phyloP scores from a whole-genome alignment of 2,888 invertebrate genomes.

The Conops quadrifasciatus region DNA sequence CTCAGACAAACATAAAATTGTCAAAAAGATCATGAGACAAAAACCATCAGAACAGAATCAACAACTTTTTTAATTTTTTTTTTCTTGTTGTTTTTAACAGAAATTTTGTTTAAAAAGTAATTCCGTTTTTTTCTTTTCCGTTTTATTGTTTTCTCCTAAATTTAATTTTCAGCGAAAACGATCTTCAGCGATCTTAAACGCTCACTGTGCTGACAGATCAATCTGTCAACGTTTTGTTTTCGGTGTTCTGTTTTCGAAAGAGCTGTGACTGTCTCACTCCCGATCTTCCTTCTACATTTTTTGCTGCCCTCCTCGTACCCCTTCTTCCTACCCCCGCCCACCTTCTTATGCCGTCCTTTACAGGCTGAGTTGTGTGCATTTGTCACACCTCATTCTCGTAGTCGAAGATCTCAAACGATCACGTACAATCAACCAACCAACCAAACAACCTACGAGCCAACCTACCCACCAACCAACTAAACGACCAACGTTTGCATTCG shows the following conservation, averaged over 20 bases:
- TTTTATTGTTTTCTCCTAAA: conserved; percentile 8
- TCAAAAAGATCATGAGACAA: too few relatives aligned
- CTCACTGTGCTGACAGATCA: conserved; percentile 32
- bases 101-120: conserved; percentile 6
- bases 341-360: background rate
- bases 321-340: background rate
- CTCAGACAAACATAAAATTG: background rate
- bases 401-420: background rate
- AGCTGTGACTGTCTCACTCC: background rate
- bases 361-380: background rate
- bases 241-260: too few relatives aligned
- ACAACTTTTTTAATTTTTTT: background rate
- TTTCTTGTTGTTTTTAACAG: background rate
- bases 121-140: background rate
- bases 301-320: background rate
- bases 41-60: too few relatives aligned
- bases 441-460: too few relatives aligned
- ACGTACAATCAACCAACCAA: background rate
- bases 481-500: conserved; percentile 12
- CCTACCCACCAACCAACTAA: background rate
- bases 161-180: conserved; percentile 35
- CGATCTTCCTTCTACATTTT: background rate
- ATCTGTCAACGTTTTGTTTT: conserved; percentile 23
- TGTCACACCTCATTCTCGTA: conserved; percentile 12
- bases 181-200: conserved; percentile 32